Evolutionary conservation across 2,888 invertebrate species (phyloP).

Genomic region (Argyra leucocephala): DNA sequence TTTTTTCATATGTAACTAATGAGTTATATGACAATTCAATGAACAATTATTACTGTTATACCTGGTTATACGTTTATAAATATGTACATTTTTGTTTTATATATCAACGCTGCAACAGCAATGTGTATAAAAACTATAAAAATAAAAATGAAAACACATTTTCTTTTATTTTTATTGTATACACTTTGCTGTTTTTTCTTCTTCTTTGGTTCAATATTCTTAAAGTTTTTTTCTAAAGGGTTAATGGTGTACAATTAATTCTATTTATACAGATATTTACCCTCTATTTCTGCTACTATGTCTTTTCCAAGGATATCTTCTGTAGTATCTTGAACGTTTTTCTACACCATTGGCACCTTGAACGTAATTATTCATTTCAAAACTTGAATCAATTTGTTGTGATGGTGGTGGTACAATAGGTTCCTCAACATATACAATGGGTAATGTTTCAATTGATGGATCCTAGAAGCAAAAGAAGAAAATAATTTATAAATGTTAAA

Average conservation of each 20-base stretch:
- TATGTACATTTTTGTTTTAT: no score
- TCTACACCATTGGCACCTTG: slow-evolving; percentile 27
- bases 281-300: slow-evolving; percentile 46
- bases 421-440: slow-evolving; percentile 40
- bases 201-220: no score
- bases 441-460: slow-evolving; percentile 38
- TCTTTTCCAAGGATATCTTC: slow-evolving; percentile 55
- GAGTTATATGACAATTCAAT: not conserved
- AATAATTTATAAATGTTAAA: not conserved
- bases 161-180: no score
- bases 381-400: slow-evolving; percentile 17
- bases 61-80: no score
- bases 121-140: no score
- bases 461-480: slow-evolving; percentile 28
- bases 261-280: slow-evolving; percentile 29
- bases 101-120: no score
- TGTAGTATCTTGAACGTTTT: slow-evolving; percentile 51
- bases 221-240: not conserved
- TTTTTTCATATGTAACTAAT: not conserved
- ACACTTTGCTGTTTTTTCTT: no score
- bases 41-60: not conserved
- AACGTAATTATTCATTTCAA: slow-evolving; percentile 23
- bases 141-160: no score
- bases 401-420: slow-evolving; percentile 23
- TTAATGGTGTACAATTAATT: not conserved